These are phyloP conservation scores for Porphyrio hochstetteri DNA, from an alignment of 2,113 vertebrate genomes.

Conservation along the genomic window DNA sequence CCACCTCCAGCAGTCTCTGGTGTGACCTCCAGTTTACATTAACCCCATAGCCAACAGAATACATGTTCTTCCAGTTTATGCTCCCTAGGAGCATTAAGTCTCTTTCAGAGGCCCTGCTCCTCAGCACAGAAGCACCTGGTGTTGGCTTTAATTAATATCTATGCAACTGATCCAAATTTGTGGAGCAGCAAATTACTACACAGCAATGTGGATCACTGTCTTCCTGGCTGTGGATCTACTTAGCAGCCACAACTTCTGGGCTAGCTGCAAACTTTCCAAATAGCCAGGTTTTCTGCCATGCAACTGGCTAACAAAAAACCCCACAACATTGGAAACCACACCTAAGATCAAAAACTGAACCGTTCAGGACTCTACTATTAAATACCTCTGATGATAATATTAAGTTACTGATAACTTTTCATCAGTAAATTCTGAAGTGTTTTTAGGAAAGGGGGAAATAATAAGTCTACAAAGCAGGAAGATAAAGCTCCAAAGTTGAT, in stretches of 20 bases:
- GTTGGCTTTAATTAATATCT: background rate
- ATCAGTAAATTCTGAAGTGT: background rate
- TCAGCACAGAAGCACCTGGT: accelerated
- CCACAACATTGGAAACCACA: background rate
- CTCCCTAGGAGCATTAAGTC: background rate
- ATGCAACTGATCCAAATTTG: background rate
- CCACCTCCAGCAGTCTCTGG: background rate
- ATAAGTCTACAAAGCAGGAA: background rate
- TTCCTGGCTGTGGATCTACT: background rate
- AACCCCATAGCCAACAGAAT: background rate
- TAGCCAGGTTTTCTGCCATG: background rate
- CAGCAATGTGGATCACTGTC: background rate
- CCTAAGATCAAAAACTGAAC: background rate
- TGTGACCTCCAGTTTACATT: no score
- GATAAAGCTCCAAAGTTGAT: background rate
- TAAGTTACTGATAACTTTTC: background rate
- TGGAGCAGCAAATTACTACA: background rate
- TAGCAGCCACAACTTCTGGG: background rate
- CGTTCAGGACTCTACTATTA: background rate
- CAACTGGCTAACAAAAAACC: background rate
- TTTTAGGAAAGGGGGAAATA: background rate
- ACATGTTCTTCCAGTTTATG: background rate
- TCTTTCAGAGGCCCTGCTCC: background rate
- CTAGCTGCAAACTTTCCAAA: background rate
- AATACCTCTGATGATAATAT: background rate